A percentile compares a stretch with the other conserved stretches of the same genome.
phyloP scores from a whole-genome alignment of 2,797 vertebrate genomes.

The Gobionotothen gibberifrons region DNA sequence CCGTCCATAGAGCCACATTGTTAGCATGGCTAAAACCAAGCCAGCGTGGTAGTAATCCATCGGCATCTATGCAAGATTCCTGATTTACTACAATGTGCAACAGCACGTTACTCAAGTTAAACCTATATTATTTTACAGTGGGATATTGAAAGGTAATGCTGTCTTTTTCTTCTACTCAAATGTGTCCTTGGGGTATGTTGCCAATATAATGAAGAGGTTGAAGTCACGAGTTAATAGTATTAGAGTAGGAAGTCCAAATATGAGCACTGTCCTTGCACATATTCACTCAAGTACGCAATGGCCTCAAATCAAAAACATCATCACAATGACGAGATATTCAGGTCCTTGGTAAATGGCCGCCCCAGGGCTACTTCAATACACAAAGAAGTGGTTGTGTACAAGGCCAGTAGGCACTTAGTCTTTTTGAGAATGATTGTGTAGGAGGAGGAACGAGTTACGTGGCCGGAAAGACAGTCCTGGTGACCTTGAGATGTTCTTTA shows the following conservation, averaged over 20 bases:
- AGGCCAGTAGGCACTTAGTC: slow-evolving; percentile 8
- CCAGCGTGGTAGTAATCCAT: not conserved
- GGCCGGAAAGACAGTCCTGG: slow-evolving; percentile 21
- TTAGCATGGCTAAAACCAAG: not conserved
- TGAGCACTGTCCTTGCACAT: not conserved
- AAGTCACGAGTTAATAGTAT: slow-evolving; percentile 3
- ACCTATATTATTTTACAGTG: not conserved
- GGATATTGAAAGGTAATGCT: not conserved
- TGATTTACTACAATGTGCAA: not conserved
- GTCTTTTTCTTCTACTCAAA: not conserved
- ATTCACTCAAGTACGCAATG: slow-evolving; percentile 29
- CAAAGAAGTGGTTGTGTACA: slow-evolving; percentile 15
- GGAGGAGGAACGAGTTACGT: slow-evolving; percentile 11
- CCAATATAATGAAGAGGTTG: not conserved
- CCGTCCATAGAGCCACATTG: not conserved
- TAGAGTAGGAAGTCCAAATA: slow-evolving; percentile 5
- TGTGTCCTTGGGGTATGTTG: not conserved
- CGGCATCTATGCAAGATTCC: not conserved
- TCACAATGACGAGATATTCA: slow-evolving; percentile 37
- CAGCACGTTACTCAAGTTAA: not conserved
- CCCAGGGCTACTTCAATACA: slow-evolving; percentile 27
- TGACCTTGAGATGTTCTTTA: slow-evolving; percentile 2
- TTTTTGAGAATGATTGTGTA: slow-evolving; percentile 31
- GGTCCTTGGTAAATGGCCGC: slow-evolving; percentile 30
- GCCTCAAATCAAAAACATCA: slow-evolving; percentile 44